Evolutionary conservation across 2,113 vertebrate species (phyloP).

Genomic region (Phalacrocorax carbo): DNA sequence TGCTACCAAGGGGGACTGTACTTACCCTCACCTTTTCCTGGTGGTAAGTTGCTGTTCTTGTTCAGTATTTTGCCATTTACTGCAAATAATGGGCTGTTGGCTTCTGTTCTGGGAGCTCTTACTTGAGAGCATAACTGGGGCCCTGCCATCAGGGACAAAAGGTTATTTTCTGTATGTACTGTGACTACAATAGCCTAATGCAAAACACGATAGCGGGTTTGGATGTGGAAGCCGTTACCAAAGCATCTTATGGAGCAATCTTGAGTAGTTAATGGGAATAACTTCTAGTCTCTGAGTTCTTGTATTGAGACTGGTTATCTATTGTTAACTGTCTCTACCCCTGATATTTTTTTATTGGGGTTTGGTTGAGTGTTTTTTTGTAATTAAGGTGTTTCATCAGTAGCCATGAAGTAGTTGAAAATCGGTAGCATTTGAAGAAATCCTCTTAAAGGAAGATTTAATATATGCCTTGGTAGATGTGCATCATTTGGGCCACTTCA

Average conservation of each 20-base stretch:
- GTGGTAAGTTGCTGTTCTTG: not conserved
- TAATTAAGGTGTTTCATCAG: not conserved
- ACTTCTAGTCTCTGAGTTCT: not conserved
- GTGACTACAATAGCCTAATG: not conserved
- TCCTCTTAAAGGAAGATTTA: not conserved
- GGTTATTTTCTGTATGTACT: not conserved
- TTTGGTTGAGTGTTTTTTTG: no score
- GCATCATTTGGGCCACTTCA: not conserved
- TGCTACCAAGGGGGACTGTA: not conserved
- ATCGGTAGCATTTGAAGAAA: not conserved
- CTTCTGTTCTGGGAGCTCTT: not conserved
- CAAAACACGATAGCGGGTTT: not conserved
- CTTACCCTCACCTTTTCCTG: not conserved
- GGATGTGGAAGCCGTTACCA: not conserved
- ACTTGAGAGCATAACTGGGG: not conserved
- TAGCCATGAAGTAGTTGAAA: not conserved
- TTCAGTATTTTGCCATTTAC: not conserved
- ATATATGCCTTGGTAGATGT: not conserved
- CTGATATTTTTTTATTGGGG: not conserved
- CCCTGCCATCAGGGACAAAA: not conserved
- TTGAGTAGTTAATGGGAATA: not conserved
- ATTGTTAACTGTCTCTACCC: not conserved
- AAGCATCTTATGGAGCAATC: not conserved
- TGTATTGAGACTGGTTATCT: not conserved
- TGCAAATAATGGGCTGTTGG: not conserved